These are phyloP conservation scores for Telmatochromis sp. DNA, from an alignment of 2,113 vertebrate species.

Conservation along the genomic window DNA sequence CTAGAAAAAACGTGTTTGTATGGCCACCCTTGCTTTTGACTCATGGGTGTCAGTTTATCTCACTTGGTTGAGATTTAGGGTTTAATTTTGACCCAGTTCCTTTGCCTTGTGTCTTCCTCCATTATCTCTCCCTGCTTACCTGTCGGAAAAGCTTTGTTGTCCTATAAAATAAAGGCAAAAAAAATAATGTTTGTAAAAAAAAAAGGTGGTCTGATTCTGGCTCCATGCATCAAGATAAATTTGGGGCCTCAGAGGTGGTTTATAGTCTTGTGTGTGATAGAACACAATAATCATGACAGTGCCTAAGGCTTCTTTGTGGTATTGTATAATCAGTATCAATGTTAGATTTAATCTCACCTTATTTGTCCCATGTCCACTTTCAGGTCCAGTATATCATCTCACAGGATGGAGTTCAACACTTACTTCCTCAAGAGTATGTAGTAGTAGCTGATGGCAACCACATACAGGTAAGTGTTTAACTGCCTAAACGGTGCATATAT, in stretches of 20 bases:
- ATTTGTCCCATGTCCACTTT: background rate
- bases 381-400: conserved; percentile 98
- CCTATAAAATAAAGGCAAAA: background rate
- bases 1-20: background rate
- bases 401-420: conserved; percentile 85
- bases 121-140: background rate
- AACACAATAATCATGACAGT: background rate
- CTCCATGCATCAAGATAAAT: background rate
- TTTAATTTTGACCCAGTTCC: background rate
- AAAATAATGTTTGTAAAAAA: background rate
- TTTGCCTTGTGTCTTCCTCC: background rate
- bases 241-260: background rate
- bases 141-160: background rate
- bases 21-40: background rate
- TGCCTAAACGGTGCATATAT: background rate
- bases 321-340: background rate
- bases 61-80: background rate
- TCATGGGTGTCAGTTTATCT: background rate
- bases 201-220: background rate
- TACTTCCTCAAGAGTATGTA: conserved; percentile 94
- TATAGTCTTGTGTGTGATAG: background rate
- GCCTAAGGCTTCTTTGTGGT: background rate
- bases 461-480: conserved; percentile 79
- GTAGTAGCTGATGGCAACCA: conserved; percentile 91
- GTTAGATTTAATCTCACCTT: background rate